Base-by-base conservation (phyloP, 2,113 vertebrate genomes). In the Paramormyrops kingsleyae region DNA sequence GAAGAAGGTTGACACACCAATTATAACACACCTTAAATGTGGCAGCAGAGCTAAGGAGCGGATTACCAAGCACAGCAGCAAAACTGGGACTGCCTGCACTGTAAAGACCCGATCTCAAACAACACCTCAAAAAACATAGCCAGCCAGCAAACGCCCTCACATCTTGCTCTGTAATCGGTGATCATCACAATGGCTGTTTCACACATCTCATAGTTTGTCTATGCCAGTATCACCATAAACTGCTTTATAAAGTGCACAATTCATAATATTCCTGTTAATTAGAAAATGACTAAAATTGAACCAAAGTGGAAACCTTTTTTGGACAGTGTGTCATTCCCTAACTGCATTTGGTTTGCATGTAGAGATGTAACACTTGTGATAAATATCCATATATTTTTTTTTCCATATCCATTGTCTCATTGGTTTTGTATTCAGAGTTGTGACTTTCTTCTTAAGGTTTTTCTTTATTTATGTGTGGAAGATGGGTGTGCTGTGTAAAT, bases 1-100 rank as follows among this genome's bases (percentile, higher is more conserved):
- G 95, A 96, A 95, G 96, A 94, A 19, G 90, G 92, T 4, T 87
- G 91, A 91, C 80, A 53, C 94, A 92, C 87, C 96, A 93, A 94
- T 96, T 95, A 95, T 97, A 95, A 97, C 96, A 96, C 95, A 95
- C 92, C 94, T 94, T 97, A 97, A 91, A 92, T 92, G 90, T 96
- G 94, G 94, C 95, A 94, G 91, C 94, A 97, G 95, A 94, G 92
- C 94, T 92, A 93, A 95, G 86, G 94, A 95, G 91, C 88, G 87
- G 92, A 97, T 93, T 92, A 92, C 89, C 92, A 94, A 95, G 93
- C 93, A 94, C 95, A 92, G 92, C 94, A 90, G 94, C 93, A 96
- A 97, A 96, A 90, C 94, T 94, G 92, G 94, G 87, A 94, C 94
- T 93, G 92, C 93, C 91, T 93, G 91, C 92, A 92, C 94, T 93